Evolutionary conservation across 2,888 invertebrate species (phyloP).

Genomic region (Desoria tigrina): DNA sequence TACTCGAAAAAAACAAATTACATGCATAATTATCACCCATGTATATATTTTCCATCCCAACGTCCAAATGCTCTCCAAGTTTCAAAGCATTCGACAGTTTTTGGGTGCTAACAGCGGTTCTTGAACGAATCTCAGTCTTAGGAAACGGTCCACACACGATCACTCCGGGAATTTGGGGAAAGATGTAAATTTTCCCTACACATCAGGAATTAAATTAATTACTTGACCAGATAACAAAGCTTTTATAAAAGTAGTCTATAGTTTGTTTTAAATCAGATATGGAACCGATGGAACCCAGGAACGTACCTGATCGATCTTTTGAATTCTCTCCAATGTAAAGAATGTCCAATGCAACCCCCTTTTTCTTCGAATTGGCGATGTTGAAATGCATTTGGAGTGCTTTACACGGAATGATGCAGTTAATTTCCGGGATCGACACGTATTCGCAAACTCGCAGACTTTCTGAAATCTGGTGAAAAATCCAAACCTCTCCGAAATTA

Average conservation of each 20-base stretch:
- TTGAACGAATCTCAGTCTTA: conserved; percentile 22
- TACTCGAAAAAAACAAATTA: conserved; percentile 25
- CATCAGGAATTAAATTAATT: neutral
- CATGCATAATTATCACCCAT: conserved; percentile 31
- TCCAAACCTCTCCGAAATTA: conserved; percentile 33
- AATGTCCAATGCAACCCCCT: conserved; percentile 24
- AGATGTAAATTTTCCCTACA: conserved; percentile 38
- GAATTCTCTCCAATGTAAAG: conserved; percentile 4
- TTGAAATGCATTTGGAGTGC: conserved; percentile 35
- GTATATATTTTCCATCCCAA: conserved; percentile 10
- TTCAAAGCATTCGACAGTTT: conserved; percentile 24
- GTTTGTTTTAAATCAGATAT: too few species aligned
- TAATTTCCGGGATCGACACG: conserved; percentile 36
- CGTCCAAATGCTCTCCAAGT: conserved; percentile 19
- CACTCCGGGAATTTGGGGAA: conserved; percentile 36
- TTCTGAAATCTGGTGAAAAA: conserved; percentile 32
- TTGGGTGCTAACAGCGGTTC: conserved; percentile 12
- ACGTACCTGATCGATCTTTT: conserved; percentile 16
- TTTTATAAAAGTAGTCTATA: too few species aligned
- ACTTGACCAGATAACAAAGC: neutral
- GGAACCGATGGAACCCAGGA: too few species aligned
- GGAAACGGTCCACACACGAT: conserved; percentile 40
- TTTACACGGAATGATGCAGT: conserved; percentile 30
- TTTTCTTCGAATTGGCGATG: conserved; percentile 23
- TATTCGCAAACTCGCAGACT: conserved; percentile 12